phyloP scores from a whole-genome alignment of 2,888 invertebrate species.

The Hypsopygia costalis region DNA sequence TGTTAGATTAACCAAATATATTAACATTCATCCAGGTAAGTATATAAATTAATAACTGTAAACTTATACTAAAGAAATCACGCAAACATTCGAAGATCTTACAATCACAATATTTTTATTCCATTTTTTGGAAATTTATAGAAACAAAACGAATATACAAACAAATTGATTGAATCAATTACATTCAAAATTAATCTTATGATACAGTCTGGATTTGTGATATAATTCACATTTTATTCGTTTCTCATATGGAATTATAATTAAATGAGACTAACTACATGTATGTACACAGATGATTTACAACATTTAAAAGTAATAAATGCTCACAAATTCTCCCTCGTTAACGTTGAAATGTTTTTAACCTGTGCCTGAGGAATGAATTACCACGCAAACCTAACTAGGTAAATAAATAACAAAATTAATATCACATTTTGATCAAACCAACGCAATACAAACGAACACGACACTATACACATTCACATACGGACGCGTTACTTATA shows the following conservation, averaged over 20 bases:
- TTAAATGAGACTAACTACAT: not conserved
- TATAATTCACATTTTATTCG: not conserved
- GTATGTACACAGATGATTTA: constrained; percentile 5
- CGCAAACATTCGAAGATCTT: constrained; percentile 28
- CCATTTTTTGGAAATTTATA: constrained; percentile 9
- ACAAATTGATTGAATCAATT: constrained; percentile 6
- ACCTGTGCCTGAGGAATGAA: constrained; percentile 34
- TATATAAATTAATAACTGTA: constrained; percentile 6
- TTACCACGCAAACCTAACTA: constrained; percentile 31
- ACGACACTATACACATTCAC: not conserved
- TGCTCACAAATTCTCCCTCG: constrained; percentile 32
- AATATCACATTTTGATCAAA: constrained; percentile 50
- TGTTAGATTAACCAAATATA: not conserved
- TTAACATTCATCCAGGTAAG: not conserved
- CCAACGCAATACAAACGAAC: constrained; percentile 1
- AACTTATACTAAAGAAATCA: constrained; percentile 11
- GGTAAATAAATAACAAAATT: constrained; percentile 33
- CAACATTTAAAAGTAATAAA: constrained; percentile 34
- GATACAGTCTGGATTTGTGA: constrained; percentile 13
- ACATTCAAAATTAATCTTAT: constrained; percentile 14
- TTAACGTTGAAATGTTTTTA: constrained; percentile 14
- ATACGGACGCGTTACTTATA: not conserved
- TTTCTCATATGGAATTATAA: not conserved
- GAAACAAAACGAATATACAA: constrained; percentile 6
- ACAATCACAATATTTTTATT: constrained; percentile 26